Base-by-base conservation (phyloP, 1,140 invertebrate species). In the Drosophila jambulina region DNA sequence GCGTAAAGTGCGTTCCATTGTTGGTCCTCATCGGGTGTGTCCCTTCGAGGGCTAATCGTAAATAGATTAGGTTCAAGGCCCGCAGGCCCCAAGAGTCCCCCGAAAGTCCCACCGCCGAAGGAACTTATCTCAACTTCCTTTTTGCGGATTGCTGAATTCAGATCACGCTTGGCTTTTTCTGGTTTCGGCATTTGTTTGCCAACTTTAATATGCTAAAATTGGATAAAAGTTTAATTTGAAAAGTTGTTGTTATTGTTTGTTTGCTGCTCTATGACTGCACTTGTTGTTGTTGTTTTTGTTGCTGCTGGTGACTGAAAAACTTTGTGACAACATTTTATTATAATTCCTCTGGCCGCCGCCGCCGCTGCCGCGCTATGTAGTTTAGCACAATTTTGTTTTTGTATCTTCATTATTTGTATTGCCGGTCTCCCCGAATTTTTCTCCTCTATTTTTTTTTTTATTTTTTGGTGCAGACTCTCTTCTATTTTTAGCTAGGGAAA, bases 291-390 rank as follows among this genome's bases (percentile, higher is more conserved):
- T 67, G 21, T 49, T 59, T 13, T n/a, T 72, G 49, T 23, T 60
- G 54, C 53, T 68, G 74, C 36, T 64, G 54, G 54, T 67, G 75
- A 80, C 57, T 70, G 49, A 49, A 75, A 79, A 88, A 88, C 75
- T 88, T 88, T 88, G 85, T 90, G 85, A 88, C 86, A 88, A 90
- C 85, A 90, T 88, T 88, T 90, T 90, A 88, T 90, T 88, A 88
- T 90, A 88, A 88, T 88, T 88, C 78, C 85, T 79, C 48, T 82
- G 77, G 53, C 69, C 42, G 53, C 67, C 40, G 27, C 17, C 13
- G 38, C 32, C 19, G 10, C 36, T 23, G 43, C 25, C 45, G 42
- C 49, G n/a, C 64, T 57, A 58, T 78, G 60, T 65, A 88, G 80
- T 83, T 87, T 88, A 86, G 70, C 78, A 71, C 77, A 71, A 74